Percentiles rank a stretch among this genome's conserved stretches.
phyloP scores from a whole-genome alignment of 2,797 vertebrate genomes.

The Characodon lateralis region DNA sequence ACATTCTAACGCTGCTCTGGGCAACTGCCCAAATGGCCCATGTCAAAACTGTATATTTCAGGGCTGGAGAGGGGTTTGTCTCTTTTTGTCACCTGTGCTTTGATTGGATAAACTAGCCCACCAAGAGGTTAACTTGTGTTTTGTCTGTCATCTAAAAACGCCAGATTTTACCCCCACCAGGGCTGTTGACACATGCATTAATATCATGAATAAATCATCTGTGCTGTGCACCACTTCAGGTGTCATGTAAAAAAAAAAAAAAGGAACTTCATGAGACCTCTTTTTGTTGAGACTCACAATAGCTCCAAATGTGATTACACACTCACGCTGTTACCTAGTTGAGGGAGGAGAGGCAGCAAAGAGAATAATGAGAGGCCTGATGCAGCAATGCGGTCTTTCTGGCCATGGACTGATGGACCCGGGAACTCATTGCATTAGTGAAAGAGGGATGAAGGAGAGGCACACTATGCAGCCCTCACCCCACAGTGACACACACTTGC shows the following conservation, averaged over 20 bases:
- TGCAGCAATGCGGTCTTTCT: slow-evolving; percentile 46
- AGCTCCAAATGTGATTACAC: slow-evolving; percentile 34
- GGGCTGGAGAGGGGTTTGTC: neutral
- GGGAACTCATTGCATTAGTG: slow-evolving; percentile 56
- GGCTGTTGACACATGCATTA: slow-evolving; percentile 19
- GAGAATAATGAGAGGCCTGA: slow-evolving; percentile 50
- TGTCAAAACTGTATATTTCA: too few species aligned
- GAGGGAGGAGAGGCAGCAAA: slow-evolving; percentile 20
- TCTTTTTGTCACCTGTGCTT: slow-evolving; percentile 8
- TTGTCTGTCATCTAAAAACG: slow-evolving; percentile 25
- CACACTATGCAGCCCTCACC: slow-evolving; percentile 27
- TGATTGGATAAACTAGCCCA: slow-evolving; percentile 9
- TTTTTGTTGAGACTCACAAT: slow-evolving; percentile 36
- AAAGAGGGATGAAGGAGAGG: slow-evolving; percentile 37
- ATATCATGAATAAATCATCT: slow-evolving; percentile 31
- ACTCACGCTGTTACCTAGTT: slow-evolving; percentile 29
- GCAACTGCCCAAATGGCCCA: too few species aligned
- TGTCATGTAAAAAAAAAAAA: slow-evolving; percentile 35
- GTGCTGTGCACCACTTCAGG: slow-evolving; percentile 30
- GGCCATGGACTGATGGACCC: slow-evolving; percentile 49
- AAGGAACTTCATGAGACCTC: slow-evolving; percentile 27
- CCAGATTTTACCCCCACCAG: slow-evolving; percentile 17
- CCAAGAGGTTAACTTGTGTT: slow-evolving; percentile 20
- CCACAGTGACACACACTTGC: slow-evolving; percentile 22
- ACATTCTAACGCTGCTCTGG: too few species aligned